Conservation (phyloP, 2,888 invertebrate species). For the Lycocerus yunnanus region DNA sequence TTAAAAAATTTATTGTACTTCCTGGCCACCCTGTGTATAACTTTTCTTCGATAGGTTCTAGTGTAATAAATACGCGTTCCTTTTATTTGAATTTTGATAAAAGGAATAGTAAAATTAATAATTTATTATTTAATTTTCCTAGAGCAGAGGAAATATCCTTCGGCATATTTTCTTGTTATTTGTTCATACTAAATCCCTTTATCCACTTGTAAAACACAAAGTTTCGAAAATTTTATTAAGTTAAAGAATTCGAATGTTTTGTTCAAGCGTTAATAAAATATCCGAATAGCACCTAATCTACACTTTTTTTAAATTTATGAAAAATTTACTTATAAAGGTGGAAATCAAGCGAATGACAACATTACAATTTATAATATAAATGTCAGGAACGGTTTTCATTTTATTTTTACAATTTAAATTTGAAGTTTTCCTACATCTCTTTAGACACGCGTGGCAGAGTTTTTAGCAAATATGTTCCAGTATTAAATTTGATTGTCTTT, state of each 20-base stretch:
- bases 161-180: not conserved
- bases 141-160: not conserved
- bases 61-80: too few species aligned
- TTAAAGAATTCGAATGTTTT: constrained; percentile 1
- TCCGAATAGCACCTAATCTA: constrained; percentile 1
- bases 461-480: not conserved
- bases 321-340: constrained; percentile 13
- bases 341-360: constrained; percentile 18
- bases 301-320: constrained; percentile 8
- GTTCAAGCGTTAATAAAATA: not conserved
- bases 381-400: not conserved
- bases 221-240: not conserved
- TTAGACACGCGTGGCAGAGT: not conserved
- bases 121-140: not conserved
- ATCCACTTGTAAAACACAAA: constrained; percentile 9
- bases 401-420: not conserved
- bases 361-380: constrained; percentile 14
- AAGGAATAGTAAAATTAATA: not conserved
- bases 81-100: not conserved
- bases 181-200: constrained; percentile 7
- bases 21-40: too few species aligned
- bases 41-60: too few species aligned
- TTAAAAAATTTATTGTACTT: too few species aligned
- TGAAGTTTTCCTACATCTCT: not conserved
- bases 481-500: not conserved